phyloP scores from a whole-genome alignment of 2,113 vertebrate species.

The Gasterosteus nipponicus region DNA sequence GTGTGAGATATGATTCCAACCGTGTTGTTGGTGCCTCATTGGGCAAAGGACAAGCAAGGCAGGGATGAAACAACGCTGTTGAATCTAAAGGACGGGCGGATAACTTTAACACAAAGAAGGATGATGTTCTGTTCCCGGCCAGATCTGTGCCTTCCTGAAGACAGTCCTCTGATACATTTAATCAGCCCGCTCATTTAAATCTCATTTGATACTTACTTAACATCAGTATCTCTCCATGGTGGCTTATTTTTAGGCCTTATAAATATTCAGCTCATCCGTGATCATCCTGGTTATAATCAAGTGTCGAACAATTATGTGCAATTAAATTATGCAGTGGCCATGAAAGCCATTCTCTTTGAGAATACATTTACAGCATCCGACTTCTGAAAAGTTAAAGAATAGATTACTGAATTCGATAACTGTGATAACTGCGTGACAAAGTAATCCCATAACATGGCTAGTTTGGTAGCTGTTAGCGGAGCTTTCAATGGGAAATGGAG shows the following conservation, averaged over 20 bases:
- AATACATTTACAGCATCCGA: conserved; percentile 23
- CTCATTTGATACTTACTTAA: conserved; percentile 36
- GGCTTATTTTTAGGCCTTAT: conserved; percentile 46
- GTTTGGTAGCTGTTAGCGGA: neutral
- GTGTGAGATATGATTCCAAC: too few species aligned
- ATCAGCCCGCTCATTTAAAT: conserved; percentile 38
- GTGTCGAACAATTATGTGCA: conserved; percentile 60
- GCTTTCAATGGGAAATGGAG: neutral
- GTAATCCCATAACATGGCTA: too few species aligned
- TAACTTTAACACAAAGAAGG: too few species aligned
- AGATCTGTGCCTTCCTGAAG: neutral
- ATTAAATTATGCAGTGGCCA: conserved; percentile 57
- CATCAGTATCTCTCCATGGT: conserved; percentile 26
- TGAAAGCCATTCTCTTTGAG: conserved; percentile 24
- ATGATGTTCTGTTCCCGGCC: too few species aligned
- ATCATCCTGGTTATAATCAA: conserved; percentile 73
- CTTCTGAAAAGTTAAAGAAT: conserved; percentile 1
- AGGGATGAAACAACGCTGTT: too few species aligned
- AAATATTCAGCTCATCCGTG: conserved; percentile 67
- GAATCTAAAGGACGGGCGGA: too few species aligned
- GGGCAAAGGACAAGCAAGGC: too few species aligned
- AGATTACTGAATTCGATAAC: neutral
- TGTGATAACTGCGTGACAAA: neutral
- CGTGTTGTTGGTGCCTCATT: too few species aligned
- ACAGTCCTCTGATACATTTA: conserved; percentile 29